Evolutionary conservation across 1,140 invertebrate genomes (phyloP).

Genomic region (Heliothis subflexa): DNA sequence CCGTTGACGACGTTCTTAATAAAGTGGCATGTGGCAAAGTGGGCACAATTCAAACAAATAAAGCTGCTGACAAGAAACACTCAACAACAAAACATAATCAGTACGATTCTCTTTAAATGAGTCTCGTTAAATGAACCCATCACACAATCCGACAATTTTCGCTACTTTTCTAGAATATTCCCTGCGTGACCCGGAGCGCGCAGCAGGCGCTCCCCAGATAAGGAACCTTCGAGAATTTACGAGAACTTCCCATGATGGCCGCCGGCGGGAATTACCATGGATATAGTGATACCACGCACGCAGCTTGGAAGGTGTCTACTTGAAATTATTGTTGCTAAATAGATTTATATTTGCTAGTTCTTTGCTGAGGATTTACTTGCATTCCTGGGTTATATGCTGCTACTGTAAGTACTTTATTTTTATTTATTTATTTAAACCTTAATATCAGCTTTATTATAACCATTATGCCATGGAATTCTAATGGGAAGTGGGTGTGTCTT

Average conservation of each 20-base stretch:
- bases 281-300: conserved; percentile 23
- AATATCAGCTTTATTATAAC: too few relatives aligned
- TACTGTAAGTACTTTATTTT: too few relatives aligned
- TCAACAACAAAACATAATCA: neutral
- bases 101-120: too few relatives aligned
- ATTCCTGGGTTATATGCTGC: too few relatives aligned
- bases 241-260: conserved; percentile 46
- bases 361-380: too few relatives aligned
- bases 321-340: conserved; percentile 29
- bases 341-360: conserved; percentile 2
- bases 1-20: too few relatives aligned
- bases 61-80: too few relatives aligned
- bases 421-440: too few relatives aligned
- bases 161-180: conserved; percentile 21
- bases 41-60: too few relatives aligned
- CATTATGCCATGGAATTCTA: too few relatives aligned
- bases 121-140: neutral
- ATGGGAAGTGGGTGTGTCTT: too few relatives aligned
- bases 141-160: neutral
- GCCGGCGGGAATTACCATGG: conserved; percentile 22
- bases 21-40: too few relatives aligned
- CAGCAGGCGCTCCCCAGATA: conserved; percentile 28
- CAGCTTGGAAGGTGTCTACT: neutral
- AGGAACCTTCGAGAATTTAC: conserved; percentile 26
- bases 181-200: conserved; percentile 8